Percentiles rank a stretch among this genome's conserved stretches.
Conservation (phyloP, 2,888 invertebrate species). For the Stenodema calcarata region DNA sequence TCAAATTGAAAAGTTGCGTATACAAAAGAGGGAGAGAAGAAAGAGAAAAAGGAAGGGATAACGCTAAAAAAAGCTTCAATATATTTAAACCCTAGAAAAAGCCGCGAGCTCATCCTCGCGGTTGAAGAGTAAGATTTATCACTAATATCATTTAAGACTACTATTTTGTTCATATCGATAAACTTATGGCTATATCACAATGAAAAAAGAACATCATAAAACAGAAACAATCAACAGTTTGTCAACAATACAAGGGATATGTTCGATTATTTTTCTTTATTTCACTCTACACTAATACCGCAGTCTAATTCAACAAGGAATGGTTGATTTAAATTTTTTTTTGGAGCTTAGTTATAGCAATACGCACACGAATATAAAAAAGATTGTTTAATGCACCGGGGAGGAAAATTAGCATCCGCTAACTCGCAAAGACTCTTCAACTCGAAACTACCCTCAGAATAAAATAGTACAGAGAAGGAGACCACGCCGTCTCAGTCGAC, state of each 20-base stretch:
- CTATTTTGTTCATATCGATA: constrained; percentile 50
- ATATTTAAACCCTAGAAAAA: constrained; percentile 5
- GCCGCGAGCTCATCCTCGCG: not conserved
- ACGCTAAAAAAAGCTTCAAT: not conserved
- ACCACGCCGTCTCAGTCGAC: constrained; percentile 22
- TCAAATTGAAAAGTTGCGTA: constrained; percentile 27
- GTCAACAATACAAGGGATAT: constrained; percentile 56
- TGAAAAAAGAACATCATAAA: constrained; percentile 54
- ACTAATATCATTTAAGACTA: constrained; percentile 37
- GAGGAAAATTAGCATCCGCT: constrained; percentile 11
- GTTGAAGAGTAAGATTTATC: constrained; percentile 4
- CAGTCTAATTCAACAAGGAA: constrained; percentile 57
- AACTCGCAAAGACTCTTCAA: constrained; percentile 35
- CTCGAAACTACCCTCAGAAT: constrained; percentile 44
- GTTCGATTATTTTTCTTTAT: constrained; percentile 51
- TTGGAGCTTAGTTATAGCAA: constrained; percentile 5
- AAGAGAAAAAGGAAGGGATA: not conserved
- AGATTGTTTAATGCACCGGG: constrained; percentile 49
- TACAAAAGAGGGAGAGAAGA: constrained; percentile 29
- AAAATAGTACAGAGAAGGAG: constrained; percentile 15
- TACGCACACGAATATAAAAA: constrained; percentile 19
- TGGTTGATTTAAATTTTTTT: constrained; percentile 52
- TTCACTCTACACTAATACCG: constrained; percentile 51
- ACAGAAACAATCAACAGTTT: constrained; percentile 55
- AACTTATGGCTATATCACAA: constrained; percentile 57